Evolutionary conservation across 2,888 invertebrate genomes (phyloP).

Genomic region (Drosophila gaucha): DNA sequence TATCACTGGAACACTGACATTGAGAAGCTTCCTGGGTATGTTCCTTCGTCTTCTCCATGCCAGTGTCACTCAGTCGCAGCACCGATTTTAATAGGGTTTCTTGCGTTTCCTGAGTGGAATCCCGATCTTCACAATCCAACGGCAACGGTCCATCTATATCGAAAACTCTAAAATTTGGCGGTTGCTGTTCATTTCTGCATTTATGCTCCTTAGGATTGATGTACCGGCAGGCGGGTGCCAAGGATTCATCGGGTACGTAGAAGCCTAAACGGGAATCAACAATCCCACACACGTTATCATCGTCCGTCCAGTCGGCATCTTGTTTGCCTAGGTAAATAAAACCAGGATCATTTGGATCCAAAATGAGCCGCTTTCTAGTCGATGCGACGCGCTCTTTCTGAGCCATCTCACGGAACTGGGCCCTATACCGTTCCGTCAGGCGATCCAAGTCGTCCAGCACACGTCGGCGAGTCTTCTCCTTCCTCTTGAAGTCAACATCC

Average conservation of each 20-base stretch:
- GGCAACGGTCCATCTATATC: neutral
- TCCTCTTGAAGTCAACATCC: neutral
- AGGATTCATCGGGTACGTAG: neutral
- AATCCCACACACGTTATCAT: neutral
- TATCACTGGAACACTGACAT: slow-evolving; percentile 1
- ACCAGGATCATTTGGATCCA: slow-evolving; percentile 1
- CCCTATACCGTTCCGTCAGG: slow-evolving; percentile 35
- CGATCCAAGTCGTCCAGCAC: slow-evolving; percentile 45
- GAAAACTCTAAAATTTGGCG: neutral
- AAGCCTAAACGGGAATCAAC: neutral
- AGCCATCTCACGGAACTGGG: slow-evolving; percentile 50
- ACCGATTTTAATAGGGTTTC: neutral
- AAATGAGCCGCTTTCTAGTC: slow-evolving; percentile 31
- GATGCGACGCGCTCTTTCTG: slow-evolving; percentile 33
- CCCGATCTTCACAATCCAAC: too few species aligned
- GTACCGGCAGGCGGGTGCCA: neutral
- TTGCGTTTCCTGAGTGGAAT: neutral
- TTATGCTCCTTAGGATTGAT: neutral
- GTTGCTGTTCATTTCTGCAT: neutral
- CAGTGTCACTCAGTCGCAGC: slow-evolving; percentile 7
- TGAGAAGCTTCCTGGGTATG: neutral
- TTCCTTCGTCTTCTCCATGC: neutral
- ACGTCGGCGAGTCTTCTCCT: slow-evolving; percentile 7
- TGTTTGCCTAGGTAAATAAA: slow-evolving; percentile 13
- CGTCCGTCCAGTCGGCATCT: neutral